Evolutionary conservation across 1,140 invertebrate genomes (phyloP).

Genomic region (Lepidurus arcticus): DNA sequence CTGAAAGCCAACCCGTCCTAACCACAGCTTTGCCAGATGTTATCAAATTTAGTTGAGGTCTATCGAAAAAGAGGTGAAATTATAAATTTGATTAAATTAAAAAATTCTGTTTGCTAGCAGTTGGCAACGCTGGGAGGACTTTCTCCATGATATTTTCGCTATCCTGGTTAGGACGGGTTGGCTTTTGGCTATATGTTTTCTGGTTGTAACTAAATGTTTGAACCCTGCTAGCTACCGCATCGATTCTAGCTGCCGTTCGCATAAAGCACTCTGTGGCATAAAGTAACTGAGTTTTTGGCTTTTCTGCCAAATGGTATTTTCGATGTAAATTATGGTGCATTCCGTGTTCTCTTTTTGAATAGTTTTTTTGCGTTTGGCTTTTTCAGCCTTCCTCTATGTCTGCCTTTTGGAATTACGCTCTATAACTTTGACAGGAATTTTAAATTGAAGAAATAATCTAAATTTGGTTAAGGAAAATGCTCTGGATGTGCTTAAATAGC

Average conservation of each 20-base stretch:
- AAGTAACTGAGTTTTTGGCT: constrained; percentile 96
- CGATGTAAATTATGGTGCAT: constrained; percentile 94
- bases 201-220: constrained; percentile 89
- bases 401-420: constrained; percentile 93
- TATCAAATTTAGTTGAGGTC: no score
- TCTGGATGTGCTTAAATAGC: neutral
- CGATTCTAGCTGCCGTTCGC: constrained; percentile 94
- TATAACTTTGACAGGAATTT: constrained; percentile 96
- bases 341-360: constrained; percentile 98
- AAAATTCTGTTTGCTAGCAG: no score
- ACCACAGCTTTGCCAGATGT: neutral
- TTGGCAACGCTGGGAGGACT: no score
- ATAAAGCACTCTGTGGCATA: no score
- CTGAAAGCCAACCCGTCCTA: no score
- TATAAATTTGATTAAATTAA: no score
- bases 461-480: constrained; percentile 42
- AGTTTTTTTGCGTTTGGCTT: constrained; percentile 92
- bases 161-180: no score
- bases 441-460: constrained; percentile 93
- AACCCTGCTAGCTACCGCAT: constrained; percentile 93
- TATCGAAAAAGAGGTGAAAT: no score
- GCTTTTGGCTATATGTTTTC: constrained; percentile 51
- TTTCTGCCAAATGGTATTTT: constrained; percentile 98
- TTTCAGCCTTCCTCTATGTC: constrained; percentile 97
- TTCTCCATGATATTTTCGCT: no score